Evolutionary conservation across 2,888 invertebrate species (phyloP), one percentile per base, ranked within the genome.

Genomic region (Lacanobia wlatinum): DNA sequence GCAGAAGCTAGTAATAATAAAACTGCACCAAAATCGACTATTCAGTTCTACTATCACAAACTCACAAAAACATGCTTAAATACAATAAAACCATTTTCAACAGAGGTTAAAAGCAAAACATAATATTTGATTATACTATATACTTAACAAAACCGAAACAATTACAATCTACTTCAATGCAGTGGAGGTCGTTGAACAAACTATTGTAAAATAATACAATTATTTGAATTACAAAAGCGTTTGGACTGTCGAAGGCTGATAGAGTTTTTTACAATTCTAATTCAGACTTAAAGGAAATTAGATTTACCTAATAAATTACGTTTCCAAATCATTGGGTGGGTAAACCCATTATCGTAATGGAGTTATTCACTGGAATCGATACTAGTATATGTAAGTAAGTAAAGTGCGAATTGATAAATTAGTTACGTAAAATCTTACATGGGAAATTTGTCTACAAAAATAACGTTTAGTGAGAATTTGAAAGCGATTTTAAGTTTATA

Each of bases 261-360:
- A 59, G 5, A 21, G 38, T 56, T 62, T 76, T 78, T 78, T 73
- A 73, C 53, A 71, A 78, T 64, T 70, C 62, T 64, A 62, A 74
- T 83, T 79, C 53, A 56, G 21, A 66, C 72, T 74, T 72, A 68
- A 80, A 84, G 80, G 84, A 85, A 86, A 87, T 87, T 85, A 84
- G 72, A 80, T 84, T 80, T 80, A 80, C 70, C 74, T 77, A 85
- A 84, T 84, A 85, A 88, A 87, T 87, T 85, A 84, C 67, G 73
- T 87, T 86, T 84, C 80, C 80, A 82, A 82, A 73, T 86, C 83
- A 81, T 79, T 83, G 76, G 73, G 67, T 80, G 21, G 69, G 70
- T 74, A 78, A 81, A 80, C 73, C 76, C 82, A 85, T 85, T 85
- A 81, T 71, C 64, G 63, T 80, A 80, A 85, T 80, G 78, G 77